Evolutionary conservation across 2,888 invertebrate species (phyloP), one percentile per base, ranked within the genome.

Genomic region (Bruchidius siliquastri): DNA sequence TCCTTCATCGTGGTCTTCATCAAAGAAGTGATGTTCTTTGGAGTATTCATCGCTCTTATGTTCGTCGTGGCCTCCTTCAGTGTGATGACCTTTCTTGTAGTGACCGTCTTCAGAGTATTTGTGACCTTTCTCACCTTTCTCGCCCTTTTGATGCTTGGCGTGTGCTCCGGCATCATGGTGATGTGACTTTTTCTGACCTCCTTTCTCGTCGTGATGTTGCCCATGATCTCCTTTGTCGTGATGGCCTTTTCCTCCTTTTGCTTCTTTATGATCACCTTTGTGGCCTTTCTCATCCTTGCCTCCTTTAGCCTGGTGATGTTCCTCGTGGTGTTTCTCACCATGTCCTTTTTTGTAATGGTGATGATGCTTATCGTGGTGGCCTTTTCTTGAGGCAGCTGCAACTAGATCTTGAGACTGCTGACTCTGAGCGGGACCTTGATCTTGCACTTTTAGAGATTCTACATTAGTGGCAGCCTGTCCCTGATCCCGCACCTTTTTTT

Each of bases 31-130:
- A 83, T 95, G 94, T 82, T 95, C 92, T 85, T 95, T 95, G 84
- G 94, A 93, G 86, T 91, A 94, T 85, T 95, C 95, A 85, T 95
- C 94, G 75, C 93, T 86, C 83, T 95, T 95, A 86, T 95, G 94
- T 13, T 94, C 89, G 84, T 94, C 92, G 83, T 95, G 95, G 79
- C 94, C 93, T 73, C 95, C 79, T 85, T 95, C 94, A 78, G 94
- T 95, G 76, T 92, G 92, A 86, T 95, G 94, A 0, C 95, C 95
- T 82, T 95, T 95, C 77, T 93, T 93, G 84, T 92, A 94, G 79
- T 91, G 90, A 13, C 94, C 94, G 80, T 92, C 92, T 78, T 91
- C 90, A 0, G 90, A 91, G 75, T 90, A 90, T 77, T 92, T 91
- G 68, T 86, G 86, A 2, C 85, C 86, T 80, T 92, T 92, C 78